These are phyloP conservation scores for Oryzias javanicus DNA, from an alignment of 2,113 vertebrate genomes.

Conservation along the genomic window DNA sequence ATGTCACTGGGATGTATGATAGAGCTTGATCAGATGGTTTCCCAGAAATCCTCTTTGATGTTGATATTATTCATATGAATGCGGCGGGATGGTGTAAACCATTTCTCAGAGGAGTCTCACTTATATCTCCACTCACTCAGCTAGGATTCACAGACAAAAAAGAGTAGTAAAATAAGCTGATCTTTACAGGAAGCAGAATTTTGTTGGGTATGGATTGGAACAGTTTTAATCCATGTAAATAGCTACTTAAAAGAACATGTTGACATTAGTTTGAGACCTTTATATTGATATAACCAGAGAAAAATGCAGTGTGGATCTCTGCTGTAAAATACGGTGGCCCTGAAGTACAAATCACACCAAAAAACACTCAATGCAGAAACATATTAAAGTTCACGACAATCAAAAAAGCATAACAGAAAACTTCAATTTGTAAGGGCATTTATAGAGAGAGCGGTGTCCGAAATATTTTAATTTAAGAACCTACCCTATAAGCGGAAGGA, in stretches of 20 bases:
- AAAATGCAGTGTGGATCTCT: no score
- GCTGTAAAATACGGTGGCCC: no score
- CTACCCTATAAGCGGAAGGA: no score
- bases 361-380: no score
- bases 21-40: conserved; percentile 72
- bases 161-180: conserved; percentile 25
- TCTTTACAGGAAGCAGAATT: conserved; percentile 26
- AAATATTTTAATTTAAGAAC: no score
- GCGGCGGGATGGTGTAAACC: conserved; percentile 53
- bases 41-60: conserved; percentile 69
- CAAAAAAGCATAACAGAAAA: no score
- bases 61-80: conserved; percentile 71
- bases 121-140: conserved; percentile 45
- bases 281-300: neutral
- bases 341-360: no score
- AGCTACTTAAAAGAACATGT: conserved; percentile 64
- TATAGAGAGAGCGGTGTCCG: no score
- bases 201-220: conserved; percentile 53
- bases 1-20: conserved; percentile 61
- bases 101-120: conserved; percentile 58
- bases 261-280: conserved; percentile 46
- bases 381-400: no score
- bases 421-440: no score
- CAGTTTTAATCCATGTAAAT: conserved; percentile 62
- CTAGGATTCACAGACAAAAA: conserved; percentile 41